Percentiles rank a stretch among this genome's conserved stretches.
Evolutionary conservation across 2,888 invertebrate genomes (phyloP).

Genomic region (Hyposoter dolosus): DNA sequence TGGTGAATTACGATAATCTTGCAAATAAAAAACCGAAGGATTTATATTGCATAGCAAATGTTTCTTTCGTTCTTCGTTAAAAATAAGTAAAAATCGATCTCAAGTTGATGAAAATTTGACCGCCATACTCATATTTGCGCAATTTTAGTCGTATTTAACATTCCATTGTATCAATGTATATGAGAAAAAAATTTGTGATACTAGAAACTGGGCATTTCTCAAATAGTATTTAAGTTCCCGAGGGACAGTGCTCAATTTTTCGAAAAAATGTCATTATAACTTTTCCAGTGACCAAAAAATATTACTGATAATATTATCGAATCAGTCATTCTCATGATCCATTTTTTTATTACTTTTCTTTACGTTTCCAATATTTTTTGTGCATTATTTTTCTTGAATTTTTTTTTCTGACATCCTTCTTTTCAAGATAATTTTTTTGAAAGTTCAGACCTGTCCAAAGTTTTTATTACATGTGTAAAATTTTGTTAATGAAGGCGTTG

Average conservation of each 20-base stretch:
- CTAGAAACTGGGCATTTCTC: not conserved
- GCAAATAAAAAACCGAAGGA: conserved; percentile 13
- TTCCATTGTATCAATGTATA: not conserved
- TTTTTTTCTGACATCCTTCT: too few relatives aligned
- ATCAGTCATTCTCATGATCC: too few relatives aligned
- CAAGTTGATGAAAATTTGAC: not conserved
- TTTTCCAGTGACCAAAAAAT: not conserved
- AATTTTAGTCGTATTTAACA: not conserved
- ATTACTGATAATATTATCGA: too few relatives aligned
- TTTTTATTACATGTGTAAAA: too few relatives aligned
- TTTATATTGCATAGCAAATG: conserved; percentile 8
- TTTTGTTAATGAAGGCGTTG: too few relatives aligned
- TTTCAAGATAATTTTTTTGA: too few relatives aligned
- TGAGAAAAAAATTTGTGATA: not conserved
- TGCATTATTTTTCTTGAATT: too few relatives aligned
- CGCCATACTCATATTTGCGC: not conserved
- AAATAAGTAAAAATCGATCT: not conserved
- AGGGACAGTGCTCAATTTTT: not conserved
- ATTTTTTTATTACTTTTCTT: too few relatives aligned
- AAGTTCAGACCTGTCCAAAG: too few relatives aligned
- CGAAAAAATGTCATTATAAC: not conserved
- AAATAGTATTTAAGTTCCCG: not conserved
- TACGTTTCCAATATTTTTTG: too few relatives aligned
- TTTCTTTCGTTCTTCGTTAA: conserved; percentile 12
- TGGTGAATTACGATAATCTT: not conserved